Conservation (phyloP, 2,888 invertebrate species). For the Meiosimyza decipiens region DNA sequence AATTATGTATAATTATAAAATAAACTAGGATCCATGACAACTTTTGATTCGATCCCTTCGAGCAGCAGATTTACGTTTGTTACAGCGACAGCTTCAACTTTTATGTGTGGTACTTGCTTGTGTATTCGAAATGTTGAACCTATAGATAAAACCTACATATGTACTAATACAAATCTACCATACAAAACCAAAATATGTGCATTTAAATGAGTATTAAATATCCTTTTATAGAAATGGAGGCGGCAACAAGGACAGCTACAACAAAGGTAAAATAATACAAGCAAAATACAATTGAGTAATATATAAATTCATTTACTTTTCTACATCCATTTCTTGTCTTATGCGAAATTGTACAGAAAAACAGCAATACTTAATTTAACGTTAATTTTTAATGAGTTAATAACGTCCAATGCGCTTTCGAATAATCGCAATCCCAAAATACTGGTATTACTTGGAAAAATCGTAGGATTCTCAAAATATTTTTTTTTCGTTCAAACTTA, state of each 20-base stretch:
- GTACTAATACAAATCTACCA: slow-evolving; percentile 22
- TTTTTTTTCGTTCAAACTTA: no score
- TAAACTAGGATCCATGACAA: no score
- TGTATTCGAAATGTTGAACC: slow-evolving; percentile 41
- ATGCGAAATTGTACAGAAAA: neutral
- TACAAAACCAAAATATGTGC: slow-evolving; percentile 46
- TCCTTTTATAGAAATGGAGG: slow-evolving; percentile 81
- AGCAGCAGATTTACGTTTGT: neutral
- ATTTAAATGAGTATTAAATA: slow-evolving; percentile 66
- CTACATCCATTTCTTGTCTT: slow-evolving; percentile 29
- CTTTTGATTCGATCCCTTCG: neutral
- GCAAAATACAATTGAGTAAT: slow-evolving; percentile 59
- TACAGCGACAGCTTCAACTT: slow-evolving; percentile 28
- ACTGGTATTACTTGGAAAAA: no score
- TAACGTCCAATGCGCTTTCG: no score
- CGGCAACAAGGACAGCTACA: slow-evolving; percentile 94
- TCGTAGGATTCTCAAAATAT: no score
- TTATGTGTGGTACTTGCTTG: slow-evolving; percentile 51
- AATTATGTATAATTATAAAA: neutral
- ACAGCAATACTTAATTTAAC: no score
- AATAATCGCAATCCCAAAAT: no score
- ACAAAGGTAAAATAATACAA: slow-evolving; percentile 85
- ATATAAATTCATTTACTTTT: slow-evolving; percentile 56
- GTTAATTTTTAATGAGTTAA: no score
- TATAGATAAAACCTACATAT: slow-evolving; percentile 29